These are phyloP conservation scores for Geococcyx californianus DNA, from an alignment of 2,113 vertebrate genomes.

Conservation along the genomic window DNA sequence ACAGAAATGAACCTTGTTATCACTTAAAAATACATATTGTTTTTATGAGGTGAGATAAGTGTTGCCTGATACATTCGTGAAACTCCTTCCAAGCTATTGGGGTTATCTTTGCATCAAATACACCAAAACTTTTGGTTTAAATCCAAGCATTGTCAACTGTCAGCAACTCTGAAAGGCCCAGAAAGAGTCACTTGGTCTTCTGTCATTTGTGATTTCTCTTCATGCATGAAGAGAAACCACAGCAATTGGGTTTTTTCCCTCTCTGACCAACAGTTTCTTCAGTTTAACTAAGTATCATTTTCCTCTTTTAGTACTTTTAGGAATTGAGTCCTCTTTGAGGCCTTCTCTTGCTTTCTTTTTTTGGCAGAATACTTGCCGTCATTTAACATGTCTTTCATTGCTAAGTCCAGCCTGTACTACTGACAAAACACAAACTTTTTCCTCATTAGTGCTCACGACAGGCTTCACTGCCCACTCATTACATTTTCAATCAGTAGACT, in stretches of 20 bases:
- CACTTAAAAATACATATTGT: not conserved
- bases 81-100: not conserved
- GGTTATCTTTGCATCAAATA: slow-evolving; percentile 13
- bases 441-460: not conserved
- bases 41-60: not conserved
- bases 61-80: not conserved
- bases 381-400: not conserved
- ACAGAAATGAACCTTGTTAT: not conserved
- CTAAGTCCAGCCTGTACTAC: not conserved
- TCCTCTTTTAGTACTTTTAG: not conserved
- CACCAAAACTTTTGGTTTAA: not conserved
- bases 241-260: not conserved
- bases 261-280: not conserved
- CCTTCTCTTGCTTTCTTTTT: not conserved
- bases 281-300: not conserved
- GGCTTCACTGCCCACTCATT: not conserved
- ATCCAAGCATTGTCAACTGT: not conserved
- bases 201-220: not conserved
- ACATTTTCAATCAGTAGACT: not conserved
- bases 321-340: not conserved
- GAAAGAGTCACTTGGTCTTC: not conserved
- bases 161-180: not conserved
- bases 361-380: not conserved
- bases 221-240: not conserved
- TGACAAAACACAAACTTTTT: not conserved